phyloP scores from a whole-genome alignment of 2,888 invertebrate species.

The Augiades crinisus region DNA sequence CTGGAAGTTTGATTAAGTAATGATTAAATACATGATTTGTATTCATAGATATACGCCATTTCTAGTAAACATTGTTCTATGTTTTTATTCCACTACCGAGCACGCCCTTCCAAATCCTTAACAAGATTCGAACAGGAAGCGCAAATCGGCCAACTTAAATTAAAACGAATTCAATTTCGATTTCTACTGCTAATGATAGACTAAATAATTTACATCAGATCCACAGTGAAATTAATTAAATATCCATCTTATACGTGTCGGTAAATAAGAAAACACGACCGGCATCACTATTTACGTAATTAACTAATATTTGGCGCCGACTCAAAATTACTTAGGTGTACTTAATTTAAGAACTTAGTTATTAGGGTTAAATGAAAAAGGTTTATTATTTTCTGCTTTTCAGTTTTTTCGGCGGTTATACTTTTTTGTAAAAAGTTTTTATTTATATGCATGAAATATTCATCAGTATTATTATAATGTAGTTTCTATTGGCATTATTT shows the following conservation, averaged over 20 bases:
- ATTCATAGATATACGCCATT: neutral
- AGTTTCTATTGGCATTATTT: too few species aligned
- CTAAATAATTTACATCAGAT: conserved; percentile 13
- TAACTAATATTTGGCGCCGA: too few species aligned
- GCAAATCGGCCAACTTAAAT: conserved; percentile 39
- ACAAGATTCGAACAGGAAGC: conserved; percentile 33
- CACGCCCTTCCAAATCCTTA: conserved; percentile 16
- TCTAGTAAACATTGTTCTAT: neutral
- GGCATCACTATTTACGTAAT: too few species aligned
- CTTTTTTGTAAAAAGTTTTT: too few species aligned
- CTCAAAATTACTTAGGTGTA: too few species aligned
- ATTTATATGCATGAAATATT: too few species aligned
- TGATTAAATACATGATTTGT: neutral
- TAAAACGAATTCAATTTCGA: conserved; percentile 38
- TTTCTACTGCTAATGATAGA: conserved; percentile 28
- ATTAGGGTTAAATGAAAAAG: too few species aligned
- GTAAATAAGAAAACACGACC: neutral
- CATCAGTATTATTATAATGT: too few species aligned
- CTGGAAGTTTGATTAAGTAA: too few species aligned
- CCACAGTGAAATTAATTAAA: neutral
- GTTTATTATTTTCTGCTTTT: too few species aligned
- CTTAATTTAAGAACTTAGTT: too few species aligned
- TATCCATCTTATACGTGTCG: neutral
- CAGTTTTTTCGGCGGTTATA: too few species aligned
- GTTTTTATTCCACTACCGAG: neutral